Percentiles rank a stretch among this genome's conserved stretches.
Conservation (phyloP, 2,797 vertebrate genomes). For the Anomalospiza imberbis region DNA sequence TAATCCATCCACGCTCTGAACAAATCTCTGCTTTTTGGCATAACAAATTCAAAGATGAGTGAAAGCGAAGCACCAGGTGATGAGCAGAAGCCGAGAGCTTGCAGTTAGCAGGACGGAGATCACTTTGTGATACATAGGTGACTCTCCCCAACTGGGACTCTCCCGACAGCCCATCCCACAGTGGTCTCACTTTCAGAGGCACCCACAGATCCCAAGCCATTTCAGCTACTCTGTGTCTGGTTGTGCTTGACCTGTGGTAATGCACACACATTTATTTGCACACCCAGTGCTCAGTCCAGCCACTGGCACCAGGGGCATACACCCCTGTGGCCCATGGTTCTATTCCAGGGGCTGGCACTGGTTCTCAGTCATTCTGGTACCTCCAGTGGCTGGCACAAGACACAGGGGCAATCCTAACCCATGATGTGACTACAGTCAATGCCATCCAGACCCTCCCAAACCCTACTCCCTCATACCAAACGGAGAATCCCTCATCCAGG, state of each 20-base stretch:
- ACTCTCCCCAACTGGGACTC: not conserved
- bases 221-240: not conserved
- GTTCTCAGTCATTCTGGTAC: not conserved
- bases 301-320: not conserved
- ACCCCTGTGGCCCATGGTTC: rapidly evolving
- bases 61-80: not conserved
- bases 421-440: not conserved
- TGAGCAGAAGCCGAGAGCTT: not conserved
- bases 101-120: not conserved
- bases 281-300: not conserved
- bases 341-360: not conserved
- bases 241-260: not conserved
- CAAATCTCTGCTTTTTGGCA: not conserved
- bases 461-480: rapidly evolving
- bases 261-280: not conserved
- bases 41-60: not conserved
- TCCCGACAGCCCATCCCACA: no score
- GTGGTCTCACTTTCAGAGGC: not conserved
- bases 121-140: not conserved
- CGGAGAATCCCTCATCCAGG: not conserved
- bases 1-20: rapidly evolving
- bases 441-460: not conserved
- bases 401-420: not conserved
- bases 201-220: not conserved
- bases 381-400: not conserved